Percentiles rank a stretch among this genome's conserved stretches.
Conservation (phyloP, 2,888 invertebrate genomes). For the Cephus pulcher region DNA sequence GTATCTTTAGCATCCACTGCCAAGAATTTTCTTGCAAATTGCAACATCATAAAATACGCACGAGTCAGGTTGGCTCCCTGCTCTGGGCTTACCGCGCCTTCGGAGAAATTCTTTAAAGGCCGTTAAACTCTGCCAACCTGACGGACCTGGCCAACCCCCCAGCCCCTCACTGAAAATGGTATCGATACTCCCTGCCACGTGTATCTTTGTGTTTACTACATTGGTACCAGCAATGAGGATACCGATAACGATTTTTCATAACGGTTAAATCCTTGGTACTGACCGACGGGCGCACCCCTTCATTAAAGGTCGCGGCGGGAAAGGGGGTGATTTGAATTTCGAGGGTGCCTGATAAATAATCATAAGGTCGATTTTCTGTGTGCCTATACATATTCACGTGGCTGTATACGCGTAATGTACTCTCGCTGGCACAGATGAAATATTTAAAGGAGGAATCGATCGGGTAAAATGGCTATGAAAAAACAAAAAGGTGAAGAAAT, state of each 20-base stretch:
- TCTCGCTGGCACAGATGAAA: neutral
- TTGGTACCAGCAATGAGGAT: neutral
- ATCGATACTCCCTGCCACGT: neutral
- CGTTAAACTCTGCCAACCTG: neutral
- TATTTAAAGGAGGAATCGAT: neutral
- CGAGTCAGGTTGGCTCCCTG: neutral
- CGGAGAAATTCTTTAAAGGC: neutral
- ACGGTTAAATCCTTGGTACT: neutral
- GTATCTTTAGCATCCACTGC: slow-evolving; percentile 3
- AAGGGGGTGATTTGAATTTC: slow-evolving; percentile 3
- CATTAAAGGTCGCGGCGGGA: slow-evolving; percentile 11
- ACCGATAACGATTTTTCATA: neutral
- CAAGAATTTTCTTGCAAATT: slow-evolving; percentile 39
- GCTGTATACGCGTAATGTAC: neutral
- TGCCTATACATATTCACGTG: neutral
- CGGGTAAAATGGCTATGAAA: neutral
- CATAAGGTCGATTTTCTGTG: slow-evolving; percentile 44
- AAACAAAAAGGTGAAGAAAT: neutral
- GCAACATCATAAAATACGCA: slow-evolving; percentile 36
- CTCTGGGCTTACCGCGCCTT: neutral
- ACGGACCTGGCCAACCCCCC: neutral
- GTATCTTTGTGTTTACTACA: neutral
- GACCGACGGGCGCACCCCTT: neutral
- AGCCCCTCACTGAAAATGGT: neutral
- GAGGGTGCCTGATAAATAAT: slow-evolving; percentile 57